These are phyloP conservation scores for Chironomus tentans DNA, from an alignment of 2,888 invertebrate species.

Conservation along the genomic window DNA sequence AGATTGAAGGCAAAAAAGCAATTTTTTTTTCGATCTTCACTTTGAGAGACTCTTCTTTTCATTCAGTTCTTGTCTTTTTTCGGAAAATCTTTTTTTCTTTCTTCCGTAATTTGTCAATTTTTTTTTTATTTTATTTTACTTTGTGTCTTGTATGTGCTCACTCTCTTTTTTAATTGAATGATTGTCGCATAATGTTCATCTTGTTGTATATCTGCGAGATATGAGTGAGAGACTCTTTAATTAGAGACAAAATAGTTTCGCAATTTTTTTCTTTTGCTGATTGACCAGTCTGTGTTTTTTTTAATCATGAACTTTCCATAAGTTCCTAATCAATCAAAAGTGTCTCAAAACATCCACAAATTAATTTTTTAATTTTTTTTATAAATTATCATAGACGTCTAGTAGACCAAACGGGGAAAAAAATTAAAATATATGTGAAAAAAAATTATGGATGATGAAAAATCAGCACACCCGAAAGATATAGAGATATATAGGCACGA, in stretches of 20 bases:
- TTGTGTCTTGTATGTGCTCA: neutral
- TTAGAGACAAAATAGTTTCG: neutral
- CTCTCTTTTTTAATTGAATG: neutral
- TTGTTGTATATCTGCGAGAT: neutral
- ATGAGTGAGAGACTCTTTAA: neutral
- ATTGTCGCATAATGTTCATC: neutral
- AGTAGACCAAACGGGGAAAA: too few relatives aligned
- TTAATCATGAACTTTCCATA: too few relatives aligned
- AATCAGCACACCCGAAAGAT: neutral
- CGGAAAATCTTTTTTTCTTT: slow-evolving; percentile 2
- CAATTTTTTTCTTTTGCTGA: neutral
- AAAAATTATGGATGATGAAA: neutral
- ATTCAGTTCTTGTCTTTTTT: neutral
- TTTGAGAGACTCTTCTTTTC: neutral
- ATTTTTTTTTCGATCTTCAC: neutral
- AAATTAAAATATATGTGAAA: neutral
- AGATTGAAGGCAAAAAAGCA: neutral
- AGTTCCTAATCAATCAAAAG: neutral
- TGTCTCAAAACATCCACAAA: neutral
- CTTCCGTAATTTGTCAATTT: slow-evolving; percentile 16
- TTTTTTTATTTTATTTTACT: neutral
- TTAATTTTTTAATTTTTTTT: neutral
- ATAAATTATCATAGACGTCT: neutral
- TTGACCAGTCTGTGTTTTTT: too few relatives aligned
- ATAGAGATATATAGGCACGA: neutral